Conservation (phyloP, 2,888 invertebrate species). For the Priocnemis perturbator region DNA sequence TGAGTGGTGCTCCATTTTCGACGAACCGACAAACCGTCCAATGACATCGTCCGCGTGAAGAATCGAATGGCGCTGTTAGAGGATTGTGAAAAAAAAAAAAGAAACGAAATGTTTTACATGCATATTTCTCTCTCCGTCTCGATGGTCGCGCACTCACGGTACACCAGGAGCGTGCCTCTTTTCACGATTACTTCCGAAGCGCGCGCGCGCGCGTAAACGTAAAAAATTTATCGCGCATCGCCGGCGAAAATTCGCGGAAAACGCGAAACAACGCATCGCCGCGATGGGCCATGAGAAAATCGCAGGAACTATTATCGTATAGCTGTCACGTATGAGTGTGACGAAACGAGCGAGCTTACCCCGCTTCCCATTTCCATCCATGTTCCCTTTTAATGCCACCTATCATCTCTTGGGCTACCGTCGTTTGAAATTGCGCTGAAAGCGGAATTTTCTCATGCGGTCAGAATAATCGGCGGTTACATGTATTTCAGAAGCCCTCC, state of each 20-base stretch:
- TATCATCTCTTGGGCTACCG: too few relatives aligned
- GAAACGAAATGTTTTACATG: not conserved
- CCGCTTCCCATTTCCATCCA: too few relatives aligned
- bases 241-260: not conserved
- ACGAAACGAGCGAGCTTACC: not conserved
- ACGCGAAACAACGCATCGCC: not conserved
- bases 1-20: too few relatives aligned
- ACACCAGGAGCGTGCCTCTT: not conserved
- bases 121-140: constrained; percentile 6
- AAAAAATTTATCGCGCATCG: constrained; percentile 8
- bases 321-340: not conserved
- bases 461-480: too few relatives aligned
- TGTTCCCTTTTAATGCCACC: too few relatives aligned
- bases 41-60: too few relatives aligned
- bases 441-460: too few relatives aligned
- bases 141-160: not conserved
- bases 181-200: not conserved
- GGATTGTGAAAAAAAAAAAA: too few relatives aligned
- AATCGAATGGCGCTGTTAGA: too few relatives aligned
- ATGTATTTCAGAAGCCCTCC: too few relatives aligned
- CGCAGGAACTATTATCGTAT: constrained; percentile 5
- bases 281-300: not conserved
- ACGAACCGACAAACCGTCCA: too few relatives aligned
- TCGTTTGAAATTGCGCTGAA: too few relatives aligned
- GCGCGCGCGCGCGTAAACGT: not conserved